Base-by-base conservation (phyloP, 2,113 vertebrate genomes). In the Melozone crissalis region DNA sequence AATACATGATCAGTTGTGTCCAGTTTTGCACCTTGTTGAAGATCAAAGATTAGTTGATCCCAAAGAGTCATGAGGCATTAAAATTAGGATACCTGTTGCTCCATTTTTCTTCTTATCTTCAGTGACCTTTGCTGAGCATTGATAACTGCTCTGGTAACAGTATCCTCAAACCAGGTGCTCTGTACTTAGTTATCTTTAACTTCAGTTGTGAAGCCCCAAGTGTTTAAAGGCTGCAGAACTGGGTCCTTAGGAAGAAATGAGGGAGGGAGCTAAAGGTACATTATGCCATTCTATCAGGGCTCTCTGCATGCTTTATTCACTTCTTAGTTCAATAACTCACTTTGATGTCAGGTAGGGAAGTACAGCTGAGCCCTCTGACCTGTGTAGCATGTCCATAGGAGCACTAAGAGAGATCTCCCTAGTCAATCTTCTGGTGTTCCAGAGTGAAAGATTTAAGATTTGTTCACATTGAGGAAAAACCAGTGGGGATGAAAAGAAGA, bases 391-490 rank as follows among this genome's bases (percentile, higher is more conserved):
- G 46, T 59, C 54, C 41, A 5, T 87, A 13, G 4, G 15, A 84
- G 75, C 79, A 10, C 74, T 86, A 88, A 88, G 65, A 62, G 89
- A 67, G 43, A 46, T 65, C 63, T 75, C 79, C 72, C 35, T 46
- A 79, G 63, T 78, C 77, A 95, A 31, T 95, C 44, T 69, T 89
- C 31, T 89, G 39, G 57, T 57, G 37, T 88, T 93, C 91, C 91
- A 62, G 72, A 97, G 96, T 98, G 96, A 97, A 97, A 98, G 82
- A 96, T 97, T 94, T 94, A 92, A 90, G 93, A 90, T 96, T 96
- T 97, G 62, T 94, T 97, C 94, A 93, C 57, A 83, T 89, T 89
- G 90, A 88, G 87, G 78, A 80, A 97, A 97, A 97, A 93, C 78
- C 92, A 97, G 86, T 96, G 92, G 62, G 77, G 65, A 94, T 97